Conservation (phyloP, 2,113 vertebrate species). For the Eira barbara region DNA sequence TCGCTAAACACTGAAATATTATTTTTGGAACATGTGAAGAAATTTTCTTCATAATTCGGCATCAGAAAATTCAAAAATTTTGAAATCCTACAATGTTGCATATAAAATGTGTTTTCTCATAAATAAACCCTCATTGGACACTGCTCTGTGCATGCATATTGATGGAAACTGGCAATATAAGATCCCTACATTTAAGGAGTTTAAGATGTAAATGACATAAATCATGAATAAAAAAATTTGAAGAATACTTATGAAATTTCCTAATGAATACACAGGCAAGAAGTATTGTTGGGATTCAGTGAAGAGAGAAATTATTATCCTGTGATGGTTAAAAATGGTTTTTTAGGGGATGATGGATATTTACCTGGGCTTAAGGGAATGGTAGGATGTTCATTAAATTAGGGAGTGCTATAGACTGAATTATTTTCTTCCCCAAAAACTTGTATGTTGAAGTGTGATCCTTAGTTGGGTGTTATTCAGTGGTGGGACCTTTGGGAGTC, state of each 20-base stretch:
- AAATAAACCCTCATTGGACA: background rate
- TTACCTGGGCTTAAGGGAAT: background rate
- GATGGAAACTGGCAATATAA: background rate
- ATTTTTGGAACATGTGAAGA: background rate
- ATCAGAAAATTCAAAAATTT: background rate
- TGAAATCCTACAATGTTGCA: background rate
- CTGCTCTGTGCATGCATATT: background rate
- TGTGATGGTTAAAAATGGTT: background rate
- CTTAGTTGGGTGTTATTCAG: background rate
- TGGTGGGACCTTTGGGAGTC: background rate
- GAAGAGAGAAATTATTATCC: background rate
- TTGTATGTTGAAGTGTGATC: background rate
- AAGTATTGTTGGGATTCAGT: background rate
- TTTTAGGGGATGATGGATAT: background rate
- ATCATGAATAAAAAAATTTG: background rate
- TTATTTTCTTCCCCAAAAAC: background rate
- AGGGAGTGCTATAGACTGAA: background rate
- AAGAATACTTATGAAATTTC: background rate
- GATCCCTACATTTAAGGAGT: background rate
- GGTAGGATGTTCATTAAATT: background rate
- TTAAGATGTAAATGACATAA: background rate
- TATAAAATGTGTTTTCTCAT: background rate
- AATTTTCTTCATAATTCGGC: background rate
- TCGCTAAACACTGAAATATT: background rate
- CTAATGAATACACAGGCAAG: background rate